A percentile compares a stretch with the other conserved stretches of the same genome.
phyloP scores from a whole-genome alignment of 2,113 vertebrate genomes.

The Otolemur garnettii region DNA sequence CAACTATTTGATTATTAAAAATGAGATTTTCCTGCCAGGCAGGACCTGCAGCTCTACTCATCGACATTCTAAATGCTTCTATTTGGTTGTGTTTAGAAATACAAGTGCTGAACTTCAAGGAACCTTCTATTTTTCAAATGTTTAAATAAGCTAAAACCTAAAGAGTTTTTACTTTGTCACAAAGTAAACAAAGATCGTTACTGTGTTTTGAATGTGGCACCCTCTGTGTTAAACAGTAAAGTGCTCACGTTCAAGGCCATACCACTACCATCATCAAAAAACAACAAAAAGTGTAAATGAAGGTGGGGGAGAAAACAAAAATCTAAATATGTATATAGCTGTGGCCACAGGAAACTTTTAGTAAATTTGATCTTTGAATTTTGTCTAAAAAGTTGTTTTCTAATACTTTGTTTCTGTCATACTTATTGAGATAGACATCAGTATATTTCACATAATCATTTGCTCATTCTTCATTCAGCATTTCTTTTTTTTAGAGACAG shows the following conservation, averaged over 20 bases:
- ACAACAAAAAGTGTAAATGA: neutral
- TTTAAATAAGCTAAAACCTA: neutral
- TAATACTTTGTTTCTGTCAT: neutral
- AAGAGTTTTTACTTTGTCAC: neutral
- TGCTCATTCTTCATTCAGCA: neutral
- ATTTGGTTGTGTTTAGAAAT: neutral
- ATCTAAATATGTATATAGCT: neutral
- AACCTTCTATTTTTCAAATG: conserved; percentile 3
- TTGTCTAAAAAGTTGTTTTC: neutral
- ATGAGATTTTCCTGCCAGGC: neutral
- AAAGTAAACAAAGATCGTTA: neutral
- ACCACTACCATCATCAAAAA: neutral
- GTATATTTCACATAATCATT: neutral
- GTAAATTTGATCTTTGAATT: neutral
- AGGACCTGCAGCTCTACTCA: neutral
- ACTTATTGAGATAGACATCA: neutral
- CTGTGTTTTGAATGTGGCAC: neutral
- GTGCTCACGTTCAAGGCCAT: neutral
- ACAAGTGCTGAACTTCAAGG: neutral
- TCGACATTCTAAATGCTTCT: neutral
- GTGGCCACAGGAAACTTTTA: neutral
- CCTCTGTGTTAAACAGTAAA: neutral
- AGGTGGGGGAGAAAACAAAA: neutral
- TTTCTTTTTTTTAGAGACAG: neutral
- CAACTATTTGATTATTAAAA: neutral